Conservation (phyloP, 2,113 vertebrate species). For the Chrysochloris asiatica region DNA sequence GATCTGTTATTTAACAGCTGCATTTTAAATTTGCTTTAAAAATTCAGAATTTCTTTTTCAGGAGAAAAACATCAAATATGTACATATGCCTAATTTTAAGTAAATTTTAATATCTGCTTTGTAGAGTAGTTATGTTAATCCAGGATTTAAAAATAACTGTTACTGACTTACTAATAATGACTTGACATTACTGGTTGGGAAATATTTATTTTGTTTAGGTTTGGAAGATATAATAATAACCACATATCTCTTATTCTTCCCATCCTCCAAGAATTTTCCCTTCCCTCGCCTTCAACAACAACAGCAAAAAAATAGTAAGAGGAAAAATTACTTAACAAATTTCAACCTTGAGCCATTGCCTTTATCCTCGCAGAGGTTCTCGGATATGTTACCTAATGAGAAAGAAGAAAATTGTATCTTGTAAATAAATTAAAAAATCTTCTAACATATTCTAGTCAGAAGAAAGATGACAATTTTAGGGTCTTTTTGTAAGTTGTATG, state of each 20-base stretch:
- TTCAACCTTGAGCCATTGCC: not conserved
- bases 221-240: constrained; percentile 43
- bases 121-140: constrained; percentile 50
- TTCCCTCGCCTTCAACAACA: not conserved
- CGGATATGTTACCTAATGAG: constrained; percentile 36
- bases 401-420: constrained; percentile 23
- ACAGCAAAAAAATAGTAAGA: not conserved
- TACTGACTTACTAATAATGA: constrained; percentile 41
- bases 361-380: constrained; percentile 5
- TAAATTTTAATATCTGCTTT: constrained; percentile 58
- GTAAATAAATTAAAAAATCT: not conserved
- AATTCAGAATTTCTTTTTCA: constrained; percentile 55
- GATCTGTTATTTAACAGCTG: not conserved
- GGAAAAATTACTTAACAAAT: not conserved
- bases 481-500: constrained; percentile 12
- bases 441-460: not conserved
- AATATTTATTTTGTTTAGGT: constrained; percentile 42
- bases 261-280: constrained; percentile 18
- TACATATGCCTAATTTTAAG: constrained; percentile 29
- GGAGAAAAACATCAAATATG: constrained; percentile 42
- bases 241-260: constrained; percentile 45
- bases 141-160: constrained; percentile 41
- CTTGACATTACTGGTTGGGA: constrained; percentile 26
- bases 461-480: not conserved
- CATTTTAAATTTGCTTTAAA: constrained; percentile 43